Evolutionary conservation across 1,140 invertebrate genomes (phyloP).

Genomic region (Phymastichus coffea): DNA sequence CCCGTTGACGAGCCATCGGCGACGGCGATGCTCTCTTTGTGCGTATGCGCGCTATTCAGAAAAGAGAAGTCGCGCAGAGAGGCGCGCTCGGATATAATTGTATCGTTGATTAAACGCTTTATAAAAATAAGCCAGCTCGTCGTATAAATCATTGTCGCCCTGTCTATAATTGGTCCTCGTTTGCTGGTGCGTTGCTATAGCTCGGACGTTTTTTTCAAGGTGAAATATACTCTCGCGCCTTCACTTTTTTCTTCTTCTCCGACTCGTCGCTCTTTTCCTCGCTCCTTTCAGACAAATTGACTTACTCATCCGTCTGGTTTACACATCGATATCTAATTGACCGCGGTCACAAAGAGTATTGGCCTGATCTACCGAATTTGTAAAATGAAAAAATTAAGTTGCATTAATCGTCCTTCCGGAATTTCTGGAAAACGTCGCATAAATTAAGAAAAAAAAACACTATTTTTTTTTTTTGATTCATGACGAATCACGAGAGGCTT

Average conservation of each 20-base stretch:
- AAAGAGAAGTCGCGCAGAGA: background rate
- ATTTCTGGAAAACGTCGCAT: too few relatives aligned
- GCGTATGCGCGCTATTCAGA: background rate
- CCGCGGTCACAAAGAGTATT: too few relatives aligned
- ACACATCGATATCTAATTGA: too few relatives aligned
- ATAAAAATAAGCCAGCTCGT: constrained; percentile 22
- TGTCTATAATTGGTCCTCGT: constrained; percentile 25
- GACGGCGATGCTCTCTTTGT: constrained; percentile 4
- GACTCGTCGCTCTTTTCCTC: background rate
- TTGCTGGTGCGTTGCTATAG: too few relatives aligned
- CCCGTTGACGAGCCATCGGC: background rate
- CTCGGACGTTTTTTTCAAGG: constrained; percentile 1
- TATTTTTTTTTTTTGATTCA: too few relatives aligned
- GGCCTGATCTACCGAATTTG: too few relatives aligned
- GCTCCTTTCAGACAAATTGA: background rate
- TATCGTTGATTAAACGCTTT: constrained; percentile 29
- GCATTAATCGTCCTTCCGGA: too few relatives aligned
- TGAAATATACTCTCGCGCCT: constrained; percentile 11
- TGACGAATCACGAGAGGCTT: too few relatives aligned
- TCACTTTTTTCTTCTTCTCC: constrained; percentile 7
- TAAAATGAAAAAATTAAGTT: too few relatives aligned
- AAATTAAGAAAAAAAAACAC: too few relatives aligned
- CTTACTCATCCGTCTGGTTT: too few relatives aligned
- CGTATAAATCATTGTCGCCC: constrained; percentile 26
- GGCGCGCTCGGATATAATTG: constrained; percentile 20